phyloP scores from a whole-genome alignment of 37 sponge, comb jelly and placozoan species.

The Geodia barretti region DNA sequence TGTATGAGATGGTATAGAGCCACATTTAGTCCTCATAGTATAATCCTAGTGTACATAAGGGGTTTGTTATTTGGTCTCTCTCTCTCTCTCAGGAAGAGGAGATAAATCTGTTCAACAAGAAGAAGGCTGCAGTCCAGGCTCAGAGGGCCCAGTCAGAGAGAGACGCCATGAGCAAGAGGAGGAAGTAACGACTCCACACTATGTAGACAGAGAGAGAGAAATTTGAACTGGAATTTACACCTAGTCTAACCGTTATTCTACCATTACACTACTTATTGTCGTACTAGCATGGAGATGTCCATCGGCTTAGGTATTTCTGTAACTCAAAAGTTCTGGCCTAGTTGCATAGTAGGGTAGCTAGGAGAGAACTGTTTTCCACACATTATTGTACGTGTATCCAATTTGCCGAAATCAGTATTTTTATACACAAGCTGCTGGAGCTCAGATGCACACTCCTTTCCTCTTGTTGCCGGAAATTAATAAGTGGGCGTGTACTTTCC shows the following conservation, averaged over 20 bases:
- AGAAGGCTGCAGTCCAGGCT: conserved; percentile 87
- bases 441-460: too few relatives aligned
- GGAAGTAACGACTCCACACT: not conserved
- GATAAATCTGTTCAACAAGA: conserved; percentile 82
- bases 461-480: too few relatives aligned
- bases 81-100: conserved; percentile 76
- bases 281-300: not conserved
- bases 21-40: too few relatives aligned
- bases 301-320: not conserved
- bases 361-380: not conserved
- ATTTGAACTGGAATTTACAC: not conserved
- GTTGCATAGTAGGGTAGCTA: not conserved
- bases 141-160: conserved; percentile 82
- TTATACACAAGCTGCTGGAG: too few relatives aligned
- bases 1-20: too few relatives aligned
- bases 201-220: not conserved
- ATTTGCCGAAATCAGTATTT: not conserved
- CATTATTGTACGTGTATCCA: not conserved
- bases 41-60: too few relatives aligned
- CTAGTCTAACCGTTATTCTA: not conserved
- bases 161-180: conserved; percentile 8
- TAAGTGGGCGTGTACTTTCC: not conserved
- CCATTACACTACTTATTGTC: too few relatives aligned
- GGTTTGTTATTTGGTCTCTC: too few relatives aligned
- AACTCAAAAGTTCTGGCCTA: not conserved